Conservation (phyloP, 30 jellyfish, hydroid and myxozoan species). For the Cassiopea xamachana region DNA sequence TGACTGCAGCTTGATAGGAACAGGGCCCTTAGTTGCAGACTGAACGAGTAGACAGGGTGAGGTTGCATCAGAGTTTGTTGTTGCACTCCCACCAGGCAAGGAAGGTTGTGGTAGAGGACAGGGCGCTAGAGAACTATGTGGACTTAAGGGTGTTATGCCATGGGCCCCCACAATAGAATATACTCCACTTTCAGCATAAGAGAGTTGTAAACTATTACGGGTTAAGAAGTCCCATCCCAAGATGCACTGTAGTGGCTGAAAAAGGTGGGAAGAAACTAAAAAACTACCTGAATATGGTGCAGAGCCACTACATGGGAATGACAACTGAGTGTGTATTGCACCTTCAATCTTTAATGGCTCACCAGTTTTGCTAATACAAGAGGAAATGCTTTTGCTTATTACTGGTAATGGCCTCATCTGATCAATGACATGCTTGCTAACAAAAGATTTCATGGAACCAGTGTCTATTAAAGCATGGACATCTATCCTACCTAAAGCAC, state of each 20-base stretch:
- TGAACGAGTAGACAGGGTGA: slow-evolving; percentile 40
- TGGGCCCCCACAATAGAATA: slow-evolving; percentile 1
- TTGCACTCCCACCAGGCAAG: neutral
- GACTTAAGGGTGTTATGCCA: neutral
- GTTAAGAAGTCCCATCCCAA: slow-evolving; percentile 55
- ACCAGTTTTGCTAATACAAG: slow-evolving; percentile 46
- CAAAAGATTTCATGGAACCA: slow-evolving; percentile 64
- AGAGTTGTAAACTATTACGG: slow-evolving; percentile 23
- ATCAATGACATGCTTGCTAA: slow-evolving; percentile 14
- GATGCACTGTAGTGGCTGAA: slow-evolving; percentile 42
- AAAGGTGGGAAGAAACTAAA: slow-evolving; percentile 2
- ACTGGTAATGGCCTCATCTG: slow-evolving; percentile 9
- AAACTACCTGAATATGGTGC: slow-evolving; percentile 16
- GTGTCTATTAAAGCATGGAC: slow-evolving; percentile 64
- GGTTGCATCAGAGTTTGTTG: neutral
- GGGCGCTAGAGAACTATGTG: neutral
- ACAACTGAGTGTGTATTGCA: slow-evolving; percentile 15
- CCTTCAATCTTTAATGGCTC: slow-evolving; percentile 40
- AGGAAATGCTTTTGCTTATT: neutral
- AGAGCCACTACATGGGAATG: slow-evolving; percentile 11
- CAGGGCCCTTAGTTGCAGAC: slow-evolving; percentile 16
- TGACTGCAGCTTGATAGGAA: slow-evolving; percentile 1
- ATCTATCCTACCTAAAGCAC: slow-evolving; percentile 22
- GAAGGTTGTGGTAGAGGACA: neutral
- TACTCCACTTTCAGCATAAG: neutral